Evolutionary conservation across 2,113 vertebrate genomes (phyloP).

Genomic region (Bubalus kerabau): DNA sequence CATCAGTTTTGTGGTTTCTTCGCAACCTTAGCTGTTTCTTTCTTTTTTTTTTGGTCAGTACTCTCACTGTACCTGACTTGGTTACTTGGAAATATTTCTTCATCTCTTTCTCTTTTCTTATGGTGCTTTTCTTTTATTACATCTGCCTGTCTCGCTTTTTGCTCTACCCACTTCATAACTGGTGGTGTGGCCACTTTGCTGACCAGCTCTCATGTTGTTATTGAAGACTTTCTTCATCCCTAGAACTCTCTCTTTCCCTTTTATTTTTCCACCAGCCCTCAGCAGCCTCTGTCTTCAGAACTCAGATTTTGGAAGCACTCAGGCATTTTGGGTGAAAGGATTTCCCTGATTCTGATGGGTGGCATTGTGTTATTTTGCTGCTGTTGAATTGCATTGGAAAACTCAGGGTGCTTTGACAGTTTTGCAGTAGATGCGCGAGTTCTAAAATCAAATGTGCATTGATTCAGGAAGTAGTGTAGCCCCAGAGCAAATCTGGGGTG

Average conservation of each 20-base stretch:
- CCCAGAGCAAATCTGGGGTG: background rate
- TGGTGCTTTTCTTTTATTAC: background rate
- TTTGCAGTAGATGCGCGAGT: rapidly evolving
- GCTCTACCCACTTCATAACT: background rate
- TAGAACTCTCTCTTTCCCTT: background rate
- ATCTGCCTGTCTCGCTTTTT: slow-evolving; percentile 27
- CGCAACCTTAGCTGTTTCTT: slow-evolving; percentile 49
- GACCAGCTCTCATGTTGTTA: slow-evolving; percentile 28
- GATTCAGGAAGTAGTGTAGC: background rate
- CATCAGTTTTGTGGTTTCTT: slow-evolving; percentile 70
- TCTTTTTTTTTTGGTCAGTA: background rate
- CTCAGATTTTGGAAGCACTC: background rate
- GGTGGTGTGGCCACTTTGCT: slow-evolving; percentile 12
- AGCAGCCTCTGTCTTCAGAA: background rate
- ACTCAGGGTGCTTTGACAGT: background rate
- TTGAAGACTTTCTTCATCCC: slow-evolving; percentile 44
- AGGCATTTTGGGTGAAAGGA: background rate
- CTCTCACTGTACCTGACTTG: slow-evolving; percentile 48
- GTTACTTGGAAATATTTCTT: slow-evolving; percentile 73
- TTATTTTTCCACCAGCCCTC: background rate
- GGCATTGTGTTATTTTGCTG: background rate
- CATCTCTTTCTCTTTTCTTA: slow-evolving; percentile 62
- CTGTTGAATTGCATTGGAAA: background rate
- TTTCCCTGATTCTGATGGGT: background rate
- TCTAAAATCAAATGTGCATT: background rate